These are phyloP conservation scores for Oreochromis mossambicus DNA, from an alignment of 2,797 vertebrate species.

Conservation along the genomic window DNA sequence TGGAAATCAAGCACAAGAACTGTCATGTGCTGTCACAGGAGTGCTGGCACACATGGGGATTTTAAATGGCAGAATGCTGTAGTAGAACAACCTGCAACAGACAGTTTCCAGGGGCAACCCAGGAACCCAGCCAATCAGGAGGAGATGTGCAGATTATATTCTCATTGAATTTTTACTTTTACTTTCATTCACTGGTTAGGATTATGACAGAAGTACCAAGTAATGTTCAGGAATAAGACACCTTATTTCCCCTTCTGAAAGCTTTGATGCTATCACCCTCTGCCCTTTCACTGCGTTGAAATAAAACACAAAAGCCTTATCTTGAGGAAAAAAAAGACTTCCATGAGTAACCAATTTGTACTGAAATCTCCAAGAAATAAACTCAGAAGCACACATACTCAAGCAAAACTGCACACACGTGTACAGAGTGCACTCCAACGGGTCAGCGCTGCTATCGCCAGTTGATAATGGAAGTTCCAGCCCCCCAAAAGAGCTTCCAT, in stretches of 20 bases:
- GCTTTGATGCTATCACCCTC: not conserved
- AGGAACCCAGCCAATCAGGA: not conserved
- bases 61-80: not conserved
- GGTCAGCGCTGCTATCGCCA: slow-evolving; percentile 36
- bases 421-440: not conserved
- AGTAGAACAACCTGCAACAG: not conserved
- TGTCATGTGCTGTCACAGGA: not conserved
- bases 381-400: not conserved
- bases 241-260: rapidly evolving
- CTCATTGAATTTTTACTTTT: not conserved
- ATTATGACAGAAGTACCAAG: not conserved
- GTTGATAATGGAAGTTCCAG: slow-evolving; percentile 61
- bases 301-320: not conserved
- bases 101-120: not conserved
- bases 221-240: not conserved
- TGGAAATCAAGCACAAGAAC: not conserved
- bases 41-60: not conserved
- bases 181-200: rapidly evolving
- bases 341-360: slow-evolving; percentile 23
- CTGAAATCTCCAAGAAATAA: slow-evolving; percentile 4
- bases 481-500: slow-evolving; percentile 47
- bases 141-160: not conserved
- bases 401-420: not conserved
- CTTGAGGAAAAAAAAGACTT: not conserved
- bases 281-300: not conserved